Base-by-base conservation (phyloP, 2,888 invertebrate genomes). In the Cremastinae sp. region DNA sequence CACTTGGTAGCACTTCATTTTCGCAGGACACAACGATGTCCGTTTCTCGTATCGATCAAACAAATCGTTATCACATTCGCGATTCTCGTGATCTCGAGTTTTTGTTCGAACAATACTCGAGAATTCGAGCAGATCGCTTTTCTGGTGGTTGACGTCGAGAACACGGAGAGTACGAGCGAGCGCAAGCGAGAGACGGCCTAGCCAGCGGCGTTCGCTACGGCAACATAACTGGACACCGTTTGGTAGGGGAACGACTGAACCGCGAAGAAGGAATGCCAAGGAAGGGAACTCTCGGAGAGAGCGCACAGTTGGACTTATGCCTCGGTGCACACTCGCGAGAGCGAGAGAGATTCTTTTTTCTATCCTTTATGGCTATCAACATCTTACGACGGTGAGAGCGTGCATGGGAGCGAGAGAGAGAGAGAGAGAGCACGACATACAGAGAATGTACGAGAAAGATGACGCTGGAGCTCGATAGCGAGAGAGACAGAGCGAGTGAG, bases 151-250 rank as follows among this genome's bases (percentile, higher is more conserved):
- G 49, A 73, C 47, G 53, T 51, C 47, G 43, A 37, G n/a, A n/a
- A n/a, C n/a, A n/a, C n/a, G n/a, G n/a, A 47, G 37, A 68, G 41
- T 51, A 73, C 72, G 65, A 59, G 37, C 59, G 20, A 53, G 49
- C 58, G 78, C 74, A 75, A 79, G 78, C 79, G 79, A 78, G 78
- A 80, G 65, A 62, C 65, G 66, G 74, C 71, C 73, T 75, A 75
- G 76, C 79, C 73, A 78, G 77, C 81, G 77, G 78, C 74, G 84
- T 85, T 86, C 85, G 83, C 85, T 85, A 83, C 85, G 81, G 84
- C 86, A 87, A 89, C 89, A 87, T 89, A 89, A 89, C 89, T 89
- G 88, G 86, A 88, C 86, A 87, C 83, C 83, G 83, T 83, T 84
- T 86, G 87, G 89, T 86, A 88, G 89, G 89, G 87, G 88, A 87